Percentiles rank a stretch among this genome's conserved stretches.
Conservation (phyloP, 2,113 vertebrate species). For the Strigops habroptila region DNA sequence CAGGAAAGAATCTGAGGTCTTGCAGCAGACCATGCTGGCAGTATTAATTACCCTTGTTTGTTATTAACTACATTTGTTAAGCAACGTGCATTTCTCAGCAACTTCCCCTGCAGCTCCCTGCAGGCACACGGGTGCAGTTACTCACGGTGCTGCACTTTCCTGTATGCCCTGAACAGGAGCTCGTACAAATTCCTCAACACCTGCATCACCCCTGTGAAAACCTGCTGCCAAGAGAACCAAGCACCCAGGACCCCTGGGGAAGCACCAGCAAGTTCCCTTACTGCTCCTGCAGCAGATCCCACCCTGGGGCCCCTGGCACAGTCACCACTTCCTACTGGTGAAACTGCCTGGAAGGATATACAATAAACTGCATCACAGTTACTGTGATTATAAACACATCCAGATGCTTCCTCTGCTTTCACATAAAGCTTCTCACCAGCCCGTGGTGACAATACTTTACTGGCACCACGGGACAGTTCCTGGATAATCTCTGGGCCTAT, state of each 20-base stretch:
- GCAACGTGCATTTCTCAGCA: neutral
- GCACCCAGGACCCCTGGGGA: neutral
- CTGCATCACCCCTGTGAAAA: neutral
- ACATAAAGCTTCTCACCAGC: neutral
- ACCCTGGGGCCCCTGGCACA: neutral
- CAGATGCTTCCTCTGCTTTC: neutral
- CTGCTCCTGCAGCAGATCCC: neutral
- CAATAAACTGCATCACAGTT: neutral
- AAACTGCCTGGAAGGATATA: neutral
- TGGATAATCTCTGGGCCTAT: neutral
- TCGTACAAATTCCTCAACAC: neutral
- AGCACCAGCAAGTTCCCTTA: neutral
- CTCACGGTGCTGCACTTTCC: neutral
- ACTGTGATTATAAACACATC: neutral
- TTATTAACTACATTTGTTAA: neutral
- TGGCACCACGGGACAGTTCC: neutral
- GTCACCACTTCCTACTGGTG: neutral
- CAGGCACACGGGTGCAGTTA: neutral
- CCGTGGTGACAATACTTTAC: neutral
- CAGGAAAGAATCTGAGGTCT: neutral
- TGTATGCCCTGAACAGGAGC: neutral
- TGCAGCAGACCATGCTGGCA: neutral
- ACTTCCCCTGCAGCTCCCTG: neutral
- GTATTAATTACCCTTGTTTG: neutral
- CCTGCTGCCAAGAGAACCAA: neutral